A percentile compares a stretch with the other conserved stretches of the same genome.
phyloP scores from a whole-genome alignment of 2,888 invertebrate species.

The Cremastobaeus sp. region DNA sequence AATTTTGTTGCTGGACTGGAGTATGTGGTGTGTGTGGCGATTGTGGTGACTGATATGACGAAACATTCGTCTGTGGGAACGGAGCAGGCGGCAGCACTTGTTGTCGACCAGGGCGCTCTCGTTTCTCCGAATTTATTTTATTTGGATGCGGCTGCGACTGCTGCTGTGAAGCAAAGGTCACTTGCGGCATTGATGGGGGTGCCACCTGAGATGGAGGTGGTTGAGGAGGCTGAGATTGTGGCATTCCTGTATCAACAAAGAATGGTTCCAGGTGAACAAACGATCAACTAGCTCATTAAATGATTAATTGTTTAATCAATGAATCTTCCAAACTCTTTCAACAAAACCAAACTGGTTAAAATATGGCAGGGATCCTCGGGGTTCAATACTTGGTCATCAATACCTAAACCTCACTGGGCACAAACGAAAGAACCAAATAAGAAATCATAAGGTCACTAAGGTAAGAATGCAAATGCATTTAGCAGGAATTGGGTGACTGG shows the following conservation, averaged over 20 bases:
- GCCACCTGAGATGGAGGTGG: constrained; percentile 66
- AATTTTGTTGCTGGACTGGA: constrained; percentile 71
- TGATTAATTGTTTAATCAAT: too few relatives aligned
- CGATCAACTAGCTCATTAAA: too few relatives aligned
- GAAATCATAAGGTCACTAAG: too few relatives aligned
- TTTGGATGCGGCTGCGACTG: constrained; percentile 69
- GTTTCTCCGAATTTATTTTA: constrained; percentile 74
- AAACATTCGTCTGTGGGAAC: constrained; percentile 73
- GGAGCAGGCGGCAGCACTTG: constrained; percentile 75
- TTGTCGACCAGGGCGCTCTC: constrained; percentile 75
- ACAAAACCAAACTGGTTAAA: too few relatives aligned
- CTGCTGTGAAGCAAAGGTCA: constrained; percentile 65
- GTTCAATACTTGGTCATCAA: too few relatives aligned
- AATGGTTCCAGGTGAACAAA: neutral
- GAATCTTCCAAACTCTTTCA: too few relatives aligned
- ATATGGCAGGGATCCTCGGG: too few relatives aligned
- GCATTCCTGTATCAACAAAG: constrained; percentile 55
- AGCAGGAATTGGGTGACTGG: too few relatives aligned
- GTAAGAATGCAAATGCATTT: too few relatives aligned
- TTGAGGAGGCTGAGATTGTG: constrained; percentile 61
- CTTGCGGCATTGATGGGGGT: constrained; percentile 68
- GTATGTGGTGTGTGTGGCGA: constrained; percentile 67
- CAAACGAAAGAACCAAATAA: too few relatives aligned
- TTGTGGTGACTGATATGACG: constrained; percentile 70
- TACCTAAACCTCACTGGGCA: too few relatives aligned